Evolutionary conservation across 2,113 vertebrate species (phyloP).

Genomic region (Amblyornis subalaris): DNA sequence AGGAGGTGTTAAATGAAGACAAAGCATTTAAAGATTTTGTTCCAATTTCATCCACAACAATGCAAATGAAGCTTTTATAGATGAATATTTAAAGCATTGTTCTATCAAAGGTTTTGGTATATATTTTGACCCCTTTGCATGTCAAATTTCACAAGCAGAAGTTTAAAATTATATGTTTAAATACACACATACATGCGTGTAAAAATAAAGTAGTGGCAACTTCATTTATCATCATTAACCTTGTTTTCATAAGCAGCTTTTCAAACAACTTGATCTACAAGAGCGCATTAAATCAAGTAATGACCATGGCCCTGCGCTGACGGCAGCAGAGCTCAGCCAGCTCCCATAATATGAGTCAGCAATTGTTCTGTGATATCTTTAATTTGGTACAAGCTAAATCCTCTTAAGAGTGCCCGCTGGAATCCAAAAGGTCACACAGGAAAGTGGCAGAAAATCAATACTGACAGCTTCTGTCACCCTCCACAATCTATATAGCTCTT

Average conservation of each 20-base stretch:
- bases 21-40: background rate
- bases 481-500: slow-evolving; percentile 18
- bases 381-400: slow-evolving; percentile 50
- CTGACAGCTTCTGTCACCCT: slow-evolving; percentile 31
- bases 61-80: background rate
- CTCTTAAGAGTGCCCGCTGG: background rate
- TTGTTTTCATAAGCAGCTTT: background rate
- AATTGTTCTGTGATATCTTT: slow-evolving; percentile 45
- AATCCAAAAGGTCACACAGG: slow-evolving; percentile 40
- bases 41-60: background rate
- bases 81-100: background rate
- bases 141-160: background rate
- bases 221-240: background rate
- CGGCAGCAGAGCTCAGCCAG: background rate
- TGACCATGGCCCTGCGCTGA: background rate
- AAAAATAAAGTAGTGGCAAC: background rate
- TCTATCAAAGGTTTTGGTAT: background rate
- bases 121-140: background rate
- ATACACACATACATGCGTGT: fast-evolving
- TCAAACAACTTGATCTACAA: background rate
- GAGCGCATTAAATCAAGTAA: background rate
- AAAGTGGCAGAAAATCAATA: slow-evolving; percentile 55
- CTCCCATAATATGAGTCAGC: slow-evolving; percentile 29
- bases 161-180: background rate
- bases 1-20: background rate